A percentile compares a stretch with the other conserved stretches of the same genome.
These are phyloP conservation scores for Cheilosia urbana DNA, from an alignment of 2,888 invertebrate genomes.

Conservation along the genomic window DNA sequence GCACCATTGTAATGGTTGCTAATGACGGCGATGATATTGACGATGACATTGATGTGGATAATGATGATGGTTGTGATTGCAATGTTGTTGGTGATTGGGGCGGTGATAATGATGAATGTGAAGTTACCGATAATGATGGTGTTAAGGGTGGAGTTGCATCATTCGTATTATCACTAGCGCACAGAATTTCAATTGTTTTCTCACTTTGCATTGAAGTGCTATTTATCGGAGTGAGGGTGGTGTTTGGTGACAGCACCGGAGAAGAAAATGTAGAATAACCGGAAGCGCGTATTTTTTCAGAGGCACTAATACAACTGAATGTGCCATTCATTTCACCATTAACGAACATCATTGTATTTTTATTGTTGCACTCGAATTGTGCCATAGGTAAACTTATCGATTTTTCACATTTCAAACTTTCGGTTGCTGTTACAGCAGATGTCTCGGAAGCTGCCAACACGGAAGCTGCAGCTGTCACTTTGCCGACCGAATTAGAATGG, in stretches of 20 bases:
- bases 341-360: slow-evolving; percentile 50
- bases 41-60: slow-evolving; percentile 40
- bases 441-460: slow-evolving; percentile 24
- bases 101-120: slow-evolving; percentile 19
- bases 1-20: slow-evolving; percentile 40
- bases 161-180: slow-evolving; percentile 44
- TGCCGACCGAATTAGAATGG: slow-evolving; percentile 10
- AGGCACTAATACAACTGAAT: slow-evolving; percentile 12
- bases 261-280: slow-evolving; percentile 34
- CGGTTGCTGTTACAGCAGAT: slow-evolving; percentile 27
- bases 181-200: slow-evolving; percentile 37
- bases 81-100: background rate
- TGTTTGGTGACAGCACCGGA: background rate
- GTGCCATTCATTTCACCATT: slow-evolving; percentile 40
- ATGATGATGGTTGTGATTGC: slow-evolving; percentile 11
- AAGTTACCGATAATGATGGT: slow-evolving; percentile 33
- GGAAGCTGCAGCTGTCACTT: slow-evolving; percentile 45
- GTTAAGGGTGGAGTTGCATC: slow-evolving; percentile 7
- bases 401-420: slow-evolving; percentile 63
- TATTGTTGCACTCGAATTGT: slow-evolving; percentile 52
- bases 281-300: slow-evolving; percentile 43
- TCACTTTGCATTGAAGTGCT: slow-evolving; percentile 29
- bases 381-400: slow-evolving; percentile 57
- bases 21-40: slow-evolving; percentile 32
- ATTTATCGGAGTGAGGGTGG: background rate